These are phyloP conservation scores for Ectobius pallidus DNA, from an alignment of 2,888 invertebrate genomes.

Conservation along the genomic window DNA sequence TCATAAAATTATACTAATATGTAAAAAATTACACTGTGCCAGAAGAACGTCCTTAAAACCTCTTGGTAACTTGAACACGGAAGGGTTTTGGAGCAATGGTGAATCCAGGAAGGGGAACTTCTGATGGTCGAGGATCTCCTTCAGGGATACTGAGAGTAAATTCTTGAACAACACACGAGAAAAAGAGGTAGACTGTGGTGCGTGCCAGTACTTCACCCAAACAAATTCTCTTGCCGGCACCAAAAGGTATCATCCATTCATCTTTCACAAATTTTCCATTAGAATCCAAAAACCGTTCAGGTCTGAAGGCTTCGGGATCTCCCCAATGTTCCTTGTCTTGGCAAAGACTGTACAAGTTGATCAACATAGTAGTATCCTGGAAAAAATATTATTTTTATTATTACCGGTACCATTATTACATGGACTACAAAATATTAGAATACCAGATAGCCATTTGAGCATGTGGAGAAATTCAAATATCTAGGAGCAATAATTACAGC, in stretches of 20 bases:
- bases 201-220: slow-evolving; percentile 44
- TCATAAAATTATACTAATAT: too few species aligned
- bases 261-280: slow-evolving; percentile 41
- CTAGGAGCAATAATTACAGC: too few species aligned
- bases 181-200: slow-evolving; percentile 43
- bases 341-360: slow-evolving; percentile 41
- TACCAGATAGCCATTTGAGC: too few species aligned
- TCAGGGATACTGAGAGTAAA: slow-evolving; percentile 41
- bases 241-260: slow-evolving; percentile 42
- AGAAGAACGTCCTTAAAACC: neutral
- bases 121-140: slow-evolving; percentile 38
- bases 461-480: too few species aligned
- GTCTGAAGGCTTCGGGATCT: slow-evolving; percentile 45
- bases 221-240: slow-evolving; percentile 44
- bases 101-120: slow-evolving; percentile 40
- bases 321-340: slow-evolving; percentile 44
- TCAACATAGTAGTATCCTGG: slow-evolving; percentile 42
- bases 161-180: slow-evolving; percentile 43
- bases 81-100: slow-evolving; percentile 44
- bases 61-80: slow-evolving; percentile 27
- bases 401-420: too few species aligned
- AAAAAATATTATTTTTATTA: too few species aligned
- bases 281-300: slow-evolving; percentile 43
- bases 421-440: too few species aligned
- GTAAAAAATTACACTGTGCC: too few species aligned